Percentiles rank a stretch among this genome's conserved stretches.
Conservation (phyloP, 1,140 invertebrate genomes). For the Drosophila quadrilineata region DNA sequence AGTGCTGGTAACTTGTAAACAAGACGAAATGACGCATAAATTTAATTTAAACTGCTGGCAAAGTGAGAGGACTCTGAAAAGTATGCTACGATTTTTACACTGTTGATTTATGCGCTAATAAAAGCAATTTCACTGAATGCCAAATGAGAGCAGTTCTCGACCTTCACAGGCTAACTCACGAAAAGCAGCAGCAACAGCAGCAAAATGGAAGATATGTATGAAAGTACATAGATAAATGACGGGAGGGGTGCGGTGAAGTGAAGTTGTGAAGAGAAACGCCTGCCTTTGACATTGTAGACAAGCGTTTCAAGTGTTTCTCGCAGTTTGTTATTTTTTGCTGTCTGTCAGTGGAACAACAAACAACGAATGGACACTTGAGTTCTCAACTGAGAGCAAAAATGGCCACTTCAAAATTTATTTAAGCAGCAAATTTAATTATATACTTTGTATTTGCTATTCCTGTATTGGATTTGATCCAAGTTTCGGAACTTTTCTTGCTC, state of each 20-base stretch:
- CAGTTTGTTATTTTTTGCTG: conserved; percentile 51
- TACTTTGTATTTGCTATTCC: conserved; percentile 43
- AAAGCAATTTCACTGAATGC: conserved; percentile 75
- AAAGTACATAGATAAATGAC: too few species aligned
- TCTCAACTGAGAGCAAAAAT: conserved; percentile 8
- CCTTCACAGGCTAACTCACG: not conserved
- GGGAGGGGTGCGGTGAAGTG: not conserved
- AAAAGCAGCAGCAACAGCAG: conserved; percentile 24
- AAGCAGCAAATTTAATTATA: conserved; percentile 76
- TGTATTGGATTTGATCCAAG: conserved; percentile 29
- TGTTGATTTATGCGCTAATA: conserved; percentile 78
- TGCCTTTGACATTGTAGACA: conserved; percentile 72
- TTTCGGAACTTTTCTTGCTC: conserved; percentile 9
- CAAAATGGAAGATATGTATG: too few species aligned
- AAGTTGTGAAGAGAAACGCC: not conserved
- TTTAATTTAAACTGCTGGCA: conserved; percentile 63
- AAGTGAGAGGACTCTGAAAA: conserved; percentile 25
- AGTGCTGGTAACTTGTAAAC: conserved; percentile 65
- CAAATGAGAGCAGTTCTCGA: conserved; percentile 53
- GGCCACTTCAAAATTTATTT: conserved; percentile 67
- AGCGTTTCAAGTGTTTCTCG: conserved; percentile 49
- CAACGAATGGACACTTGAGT: conserved; percentile 32
- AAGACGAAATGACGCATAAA: conserved; percentile 73
- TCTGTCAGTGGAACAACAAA: conserved; percentile 30
- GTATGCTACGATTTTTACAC: conserved; percentile 72